These are phyloP conservation scores for Papilio polyxenes DNA, from an alignment of 1,140 invertebrate species.

Conservation along the genomic window DNA sequence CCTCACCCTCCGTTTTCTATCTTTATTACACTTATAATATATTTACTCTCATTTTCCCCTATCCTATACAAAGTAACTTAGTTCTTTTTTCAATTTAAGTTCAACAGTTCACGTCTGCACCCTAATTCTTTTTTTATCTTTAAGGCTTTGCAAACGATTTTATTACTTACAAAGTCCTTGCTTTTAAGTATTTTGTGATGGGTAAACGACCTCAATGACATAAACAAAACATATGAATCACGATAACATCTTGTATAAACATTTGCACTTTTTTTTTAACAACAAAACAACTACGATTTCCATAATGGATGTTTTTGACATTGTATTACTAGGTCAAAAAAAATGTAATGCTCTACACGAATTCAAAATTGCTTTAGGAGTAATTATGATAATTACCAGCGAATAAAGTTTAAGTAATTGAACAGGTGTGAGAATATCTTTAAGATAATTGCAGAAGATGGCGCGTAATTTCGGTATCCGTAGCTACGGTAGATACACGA, in stretches of 20 bases:
- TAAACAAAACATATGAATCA: slow-evolving; percentile 1
- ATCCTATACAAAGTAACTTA: neutral
- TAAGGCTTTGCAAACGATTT: neutral
- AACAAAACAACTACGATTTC: neutral
- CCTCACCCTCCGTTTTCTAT: no score
- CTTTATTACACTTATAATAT: neutral
- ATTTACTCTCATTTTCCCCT: neutral
- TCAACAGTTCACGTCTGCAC: neutral
- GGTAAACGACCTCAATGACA: slow-evolving; percentile 6
- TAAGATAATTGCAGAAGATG: neutral
- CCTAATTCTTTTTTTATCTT: neutral
- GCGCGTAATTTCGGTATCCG: neutral
- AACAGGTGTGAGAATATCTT: neutral
- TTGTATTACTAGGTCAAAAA: slow-evolving; percentile 10
- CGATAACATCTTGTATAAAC: neutral
- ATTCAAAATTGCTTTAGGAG: neutral
- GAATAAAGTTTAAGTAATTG: neutral
- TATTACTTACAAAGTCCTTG: neutral
- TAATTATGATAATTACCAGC: neutral
- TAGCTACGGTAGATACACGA: neutral
- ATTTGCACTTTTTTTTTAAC: neutral
- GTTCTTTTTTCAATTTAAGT: neutral
- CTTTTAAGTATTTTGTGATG: neutral
- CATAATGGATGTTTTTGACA: neutral
- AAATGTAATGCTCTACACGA: neutral